Base-by-base conservation (phyloP, 2,888 invertebrate genomes). In the Andrena trimmerana region DNA sequence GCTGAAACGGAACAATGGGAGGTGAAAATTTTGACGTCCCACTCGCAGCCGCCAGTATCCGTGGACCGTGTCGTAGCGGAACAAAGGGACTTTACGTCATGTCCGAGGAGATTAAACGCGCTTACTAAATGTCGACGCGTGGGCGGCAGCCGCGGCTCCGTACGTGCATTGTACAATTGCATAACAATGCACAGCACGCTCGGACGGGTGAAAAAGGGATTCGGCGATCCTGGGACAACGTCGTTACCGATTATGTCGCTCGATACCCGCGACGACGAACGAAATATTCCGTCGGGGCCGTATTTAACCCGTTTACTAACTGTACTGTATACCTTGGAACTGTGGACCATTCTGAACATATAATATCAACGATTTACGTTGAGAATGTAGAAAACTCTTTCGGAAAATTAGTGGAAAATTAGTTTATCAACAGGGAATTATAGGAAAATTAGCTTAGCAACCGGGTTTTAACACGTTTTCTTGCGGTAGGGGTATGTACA, bases 11-110 rank as follows among this genome's bases (percentile, higher is more conserved):
- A 57, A 83, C 79, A 79, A 84, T 78, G 54, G 72, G 48, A 82
- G 69, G 76, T 79, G 84, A 79, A 84, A 84, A 84, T 84, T 84
- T 84, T 62, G 84, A 84, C 84, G 79, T 75, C 84, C 84, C 84
- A 84, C 79, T 84, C 79, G 72, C 7, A 31, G 50, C 60, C 50
- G 20, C 52, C 20, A 4, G 75, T 71, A 74, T 67, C 85, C 52
- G 70, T 71, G 77, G 68, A 66, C 78, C 78, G 10, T 54, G 68
- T 78, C 73, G 65, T 5, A 42, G 42, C 65, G 62, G 86, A 83
- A 88, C 88, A 88, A 88, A 88, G 87, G 85, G 83, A 83, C 83
- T 83, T 81, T 88, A 83, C 85, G 84, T 86, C 88, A 81, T 76
- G 87, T 84, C 82, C 79, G 70, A 36, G 48, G 79, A 86, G 88